A percentile compares a stretch with the other conserved stretches of the same genome.
Conservation (phyloP, 2,888 invertebrate genomes). For the Tenthredo distinguenda region DNA sequence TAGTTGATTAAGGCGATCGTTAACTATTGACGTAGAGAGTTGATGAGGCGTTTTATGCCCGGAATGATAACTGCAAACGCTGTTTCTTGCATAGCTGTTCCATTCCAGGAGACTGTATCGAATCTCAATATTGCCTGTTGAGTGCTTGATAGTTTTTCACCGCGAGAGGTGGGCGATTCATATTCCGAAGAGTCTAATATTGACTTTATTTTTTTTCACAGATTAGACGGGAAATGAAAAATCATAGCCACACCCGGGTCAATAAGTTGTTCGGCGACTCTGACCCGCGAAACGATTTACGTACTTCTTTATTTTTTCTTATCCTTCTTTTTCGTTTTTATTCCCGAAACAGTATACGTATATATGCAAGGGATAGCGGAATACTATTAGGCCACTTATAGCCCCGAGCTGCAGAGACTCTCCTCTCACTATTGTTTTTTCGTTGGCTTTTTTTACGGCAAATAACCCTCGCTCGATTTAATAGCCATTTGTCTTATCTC, state of each 20-base stretch:
- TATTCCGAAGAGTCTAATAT: conserved; percentile 17
- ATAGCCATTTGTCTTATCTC: conserved; percentile 39
- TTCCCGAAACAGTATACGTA: not conserved
- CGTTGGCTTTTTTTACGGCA: conserved; percentile 20
- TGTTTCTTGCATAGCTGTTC: not conserved
- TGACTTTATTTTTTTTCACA: conserved; percentile 4
- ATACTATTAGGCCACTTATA: conserved; percentile 20
- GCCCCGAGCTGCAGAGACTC: conserved; percentile 9
- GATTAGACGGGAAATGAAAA: conserved; percentile 10
- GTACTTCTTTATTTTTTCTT: not conserved
- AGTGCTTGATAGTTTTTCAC: not conserved
- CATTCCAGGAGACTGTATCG: not conserved
- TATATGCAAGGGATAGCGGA: not conserved
- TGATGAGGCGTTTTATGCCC: not conserved
- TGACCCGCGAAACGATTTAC: not conserved
- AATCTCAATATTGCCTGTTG: not conserved
- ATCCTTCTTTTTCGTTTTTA: not conserved
- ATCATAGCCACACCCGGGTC: conserved; percentile 1
- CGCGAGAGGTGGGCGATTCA: not conserved
- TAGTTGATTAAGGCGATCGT: not conserved
- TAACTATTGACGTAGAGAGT: not conserved
- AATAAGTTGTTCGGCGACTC: not conserved
- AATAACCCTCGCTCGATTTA: conserved; percentile 30
- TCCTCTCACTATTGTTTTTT: conserved; percentile 16
- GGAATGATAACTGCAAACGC: not conserved